Base-by-base conservation (phyloP, 2,797 vertebrate species). In the Valencia hispanica region DNA sequence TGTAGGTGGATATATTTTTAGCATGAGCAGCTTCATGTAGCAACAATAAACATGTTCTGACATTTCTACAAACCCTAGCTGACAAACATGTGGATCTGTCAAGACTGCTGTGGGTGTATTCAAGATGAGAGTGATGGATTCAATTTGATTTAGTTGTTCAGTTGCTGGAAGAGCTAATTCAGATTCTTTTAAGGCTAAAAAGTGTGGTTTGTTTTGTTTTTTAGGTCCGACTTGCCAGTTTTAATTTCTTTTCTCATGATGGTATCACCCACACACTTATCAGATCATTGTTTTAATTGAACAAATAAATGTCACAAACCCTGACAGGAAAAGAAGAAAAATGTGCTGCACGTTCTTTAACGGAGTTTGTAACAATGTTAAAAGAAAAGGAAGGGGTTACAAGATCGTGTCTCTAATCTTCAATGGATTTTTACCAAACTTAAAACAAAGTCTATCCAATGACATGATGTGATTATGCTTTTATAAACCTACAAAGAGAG, bases 71-170 rank as follows among this genome's bases (percentile, higher is more conserved):
- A 22, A 36, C 61, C 18, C 20, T 65, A 20, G 32, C 61, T 39
- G 61, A 65, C 34, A 65, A 65, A 39, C 32, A 65, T 18, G 61
- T 65, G 61, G 61, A 65, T 61, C 18, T 65, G 61, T 65, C 32
- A 65, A 25, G 34, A 39, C 61, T 39, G 61, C 34, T 65, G 20
- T 10, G 34, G 20, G 34, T 39, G 5, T 39, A 65, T 65, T 65
- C 34, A 25, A 39, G 61, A 65, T 25, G 0, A 39, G 61, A 65
- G 32, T 22, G 34, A 25, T 5, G 34, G 34, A 22, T 36, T 34
- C 17, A 63, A 63, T 61, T 34, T 18, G 32, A 34, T 32, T 61
- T 61, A 4, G 15, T 32, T 61, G 30, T 20, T 57, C 11, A 63
- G 59, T 36, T 34, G 18, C 59, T 36, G 18, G 57, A 17, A 34